These are phyloP conservation scores for Uloborus diversus DNA, from an alignment of 1,140 invertebrate species.

Conservation along the genomic window DNA sequence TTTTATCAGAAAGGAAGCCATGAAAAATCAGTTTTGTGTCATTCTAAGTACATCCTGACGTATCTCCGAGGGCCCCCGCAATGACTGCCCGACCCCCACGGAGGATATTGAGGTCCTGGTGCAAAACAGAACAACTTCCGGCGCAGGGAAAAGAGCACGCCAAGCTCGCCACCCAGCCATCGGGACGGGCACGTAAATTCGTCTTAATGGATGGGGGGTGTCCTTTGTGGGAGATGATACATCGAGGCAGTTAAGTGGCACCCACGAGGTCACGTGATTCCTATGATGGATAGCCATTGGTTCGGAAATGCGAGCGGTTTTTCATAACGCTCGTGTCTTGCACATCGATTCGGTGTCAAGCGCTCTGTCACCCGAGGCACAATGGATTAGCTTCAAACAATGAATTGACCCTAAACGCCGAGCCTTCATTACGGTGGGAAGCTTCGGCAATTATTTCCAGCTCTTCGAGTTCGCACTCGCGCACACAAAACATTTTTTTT, in stretches of 20 bases:
- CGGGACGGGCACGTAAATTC: slow-evolving; percentile 18
- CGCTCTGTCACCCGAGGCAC: not conserved
- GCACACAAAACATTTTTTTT: too few relatives aligned
- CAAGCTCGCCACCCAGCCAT: not conserved
- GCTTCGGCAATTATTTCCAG: too few relatives aligned
- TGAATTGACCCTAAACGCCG: too few relatives aligned
- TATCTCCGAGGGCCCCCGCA: too few relatives aligned
- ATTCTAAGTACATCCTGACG: too few relatives aligned
- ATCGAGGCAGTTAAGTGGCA: slow-evolving; percentile 5
- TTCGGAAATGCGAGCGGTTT: not conserved
- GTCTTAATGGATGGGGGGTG: slow-evolving; percentile 1
- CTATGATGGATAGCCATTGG: slow-evolving; percentile 5
- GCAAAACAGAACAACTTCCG: not conserved
- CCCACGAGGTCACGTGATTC: not conserved
- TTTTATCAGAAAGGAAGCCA: too few relatives aligned
- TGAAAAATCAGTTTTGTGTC: too few relatives aligned
- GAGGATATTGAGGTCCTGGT: not conserved
- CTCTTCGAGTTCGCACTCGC: too few relatives aligned
- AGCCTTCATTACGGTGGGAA: too few relatives aligned
- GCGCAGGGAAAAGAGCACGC: not conserved
- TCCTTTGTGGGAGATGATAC: slow-evolving; percentile 27
- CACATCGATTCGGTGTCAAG: not conserved
- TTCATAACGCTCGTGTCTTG: not conserved
- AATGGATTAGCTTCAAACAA: too few relatives aligned
- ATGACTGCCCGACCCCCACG: not conserved